A percentile compares a stretch with the other conserved stretches of the same genome.
Conservation (phyloP, 2,113 vertebrate genomes). For the Poeciliopsis prolifica region DNA sequence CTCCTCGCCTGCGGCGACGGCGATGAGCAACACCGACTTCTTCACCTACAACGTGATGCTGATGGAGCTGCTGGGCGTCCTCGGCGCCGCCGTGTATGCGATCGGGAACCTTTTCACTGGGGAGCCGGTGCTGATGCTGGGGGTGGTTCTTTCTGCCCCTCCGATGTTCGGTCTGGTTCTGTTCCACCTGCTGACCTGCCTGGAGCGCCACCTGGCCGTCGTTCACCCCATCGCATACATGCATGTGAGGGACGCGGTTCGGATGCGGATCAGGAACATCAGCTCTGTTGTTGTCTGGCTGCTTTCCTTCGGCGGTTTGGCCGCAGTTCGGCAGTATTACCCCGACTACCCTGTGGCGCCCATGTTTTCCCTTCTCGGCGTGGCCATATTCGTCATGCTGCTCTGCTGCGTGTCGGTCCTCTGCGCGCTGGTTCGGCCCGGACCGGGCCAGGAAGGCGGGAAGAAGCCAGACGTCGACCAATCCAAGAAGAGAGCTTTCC, state of each 20-base stretch:
- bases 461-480: neutral
- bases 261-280: slow-evolving; percentile 28
- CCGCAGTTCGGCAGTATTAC: accelerated
- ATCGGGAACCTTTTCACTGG: accelerated
- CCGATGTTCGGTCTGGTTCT: neutral
- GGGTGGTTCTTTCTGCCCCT: accelerated
- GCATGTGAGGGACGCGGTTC: accelerated
- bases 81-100: accelerated
- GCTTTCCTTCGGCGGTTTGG: neutral
- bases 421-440: neutral
- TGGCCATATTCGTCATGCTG: accelerated
- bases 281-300: slow-evolving; percentile 25
- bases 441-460: slow-evolving; percentile 2
- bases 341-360: neutral
- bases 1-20: neutral
- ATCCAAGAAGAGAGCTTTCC: slow-evolving; percentile 16
- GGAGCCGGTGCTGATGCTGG: accelerated
- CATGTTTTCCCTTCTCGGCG: neutral
- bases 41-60: slow-evolving; percentile 29
- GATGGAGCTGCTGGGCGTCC: neutral
- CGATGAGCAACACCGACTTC: slow-evolving; percentile 23
- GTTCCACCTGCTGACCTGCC: slow-evolving; percentile 41
- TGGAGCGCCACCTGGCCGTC: slow-evolving; percentile 55
- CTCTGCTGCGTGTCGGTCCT: slow-evolving; percentile 22
- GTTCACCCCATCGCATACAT: slow-evolving; percentile 18